Percentiles rank a stretch among this genome's conserved stretches.
Conservation (phyloP, 2,888 invertebrate genomes). For the Odontomyia ornata region DNA sequence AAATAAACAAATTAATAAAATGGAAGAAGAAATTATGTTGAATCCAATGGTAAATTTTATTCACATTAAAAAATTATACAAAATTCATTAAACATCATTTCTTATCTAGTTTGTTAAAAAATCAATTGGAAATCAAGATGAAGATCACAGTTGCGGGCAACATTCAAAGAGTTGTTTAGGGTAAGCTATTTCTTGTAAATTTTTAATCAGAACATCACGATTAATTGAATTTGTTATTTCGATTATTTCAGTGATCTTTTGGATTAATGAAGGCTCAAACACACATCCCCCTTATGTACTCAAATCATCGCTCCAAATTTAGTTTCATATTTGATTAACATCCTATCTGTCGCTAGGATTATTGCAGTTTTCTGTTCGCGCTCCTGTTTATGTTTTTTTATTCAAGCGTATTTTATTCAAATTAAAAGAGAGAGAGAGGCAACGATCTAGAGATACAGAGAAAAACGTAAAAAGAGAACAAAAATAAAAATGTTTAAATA, state of each 20-base stretch:
- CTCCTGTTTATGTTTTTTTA: neutral
- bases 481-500: constrained; percentile 9
- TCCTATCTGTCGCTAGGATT: neutral
- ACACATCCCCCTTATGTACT: neutral
- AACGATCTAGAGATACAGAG: no score
- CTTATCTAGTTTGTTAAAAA: constrained; percentile 71
- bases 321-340: neutral
- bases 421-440: neutral
- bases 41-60: constrained; percentile 75
- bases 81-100: constrained; percentile 14
- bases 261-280: constrained; percentile 58
- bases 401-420: neutral
- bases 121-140: constrained; percentile 70
- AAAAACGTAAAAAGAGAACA: neutral
- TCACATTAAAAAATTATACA: neutral
- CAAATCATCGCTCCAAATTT: constrained; percentile 22
- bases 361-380: constrained; percentile 16
- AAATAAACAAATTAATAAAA: constrained; percentile 86
- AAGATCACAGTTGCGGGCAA: constrained; percentile 64
- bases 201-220: neutral
- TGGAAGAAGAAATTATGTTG: constrained; percentile 95
- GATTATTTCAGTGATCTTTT: constrained; percentile 58
- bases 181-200: constrained; percentile 52
- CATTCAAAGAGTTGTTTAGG: constrained; percentile 62
- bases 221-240: constrained; percentile 9